Base-by-base conservation (phyloP, 2,113 vertebrate species). In the Brevimyrus niger region DNA sequence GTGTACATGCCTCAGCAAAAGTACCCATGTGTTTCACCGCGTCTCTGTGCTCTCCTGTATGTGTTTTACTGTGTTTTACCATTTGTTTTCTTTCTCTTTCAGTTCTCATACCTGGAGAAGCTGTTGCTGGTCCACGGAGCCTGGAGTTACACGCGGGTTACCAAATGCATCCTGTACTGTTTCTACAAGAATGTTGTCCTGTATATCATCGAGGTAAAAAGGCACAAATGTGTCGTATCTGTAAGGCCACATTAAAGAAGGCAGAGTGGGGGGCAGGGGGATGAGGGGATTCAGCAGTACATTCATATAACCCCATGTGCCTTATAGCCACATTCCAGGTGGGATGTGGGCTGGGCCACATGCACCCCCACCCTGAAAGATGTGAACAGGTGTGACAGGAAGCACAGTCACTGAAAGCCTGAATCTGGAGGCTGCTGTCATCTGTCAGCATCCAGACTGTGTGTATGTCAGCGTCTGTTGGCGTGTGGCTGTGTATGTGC, bases 161-260 rank as follows among this genome's bases (percentile, higher is more conserved):
- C 98, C 91, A 99, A 99, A 94, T 99, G 98, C 93, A 99, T 99
- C 92, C 94, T 99, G 53, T 99, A 99, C 94, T 99, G 98, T 93
- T 99, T 99, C 96, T 99, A 99, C 92, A 99, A 99, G 96, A 99
- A 99, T 3, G 98, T 99, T 92, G 98, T 99, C 84, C 96, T 99
- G 35, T 99, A 99, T 94, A 99, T 99, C 90, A 99, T 99, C 42
- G 98, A 99, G 98, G 98, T 99, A 95, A 95, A 95, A 95, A 89
- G 50, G 21, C 55, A 61, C 23, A 9, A n/a, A 61, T 23, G 21
- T 27, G n/a, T 65, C 3, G 9, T 65, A 65, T 65, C n/a, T 65
- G 58, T 27, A 46, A 76, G 65, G 27, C n/a, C 65, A 73, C 9
- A 85, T 23, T 42, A 46, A 85, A 46, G 42, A 47, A 19, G 19